Base-by-base conservation (phyloP, 2,888 invertebrate genomes). In the Slavum lentiscoides region DNA sequence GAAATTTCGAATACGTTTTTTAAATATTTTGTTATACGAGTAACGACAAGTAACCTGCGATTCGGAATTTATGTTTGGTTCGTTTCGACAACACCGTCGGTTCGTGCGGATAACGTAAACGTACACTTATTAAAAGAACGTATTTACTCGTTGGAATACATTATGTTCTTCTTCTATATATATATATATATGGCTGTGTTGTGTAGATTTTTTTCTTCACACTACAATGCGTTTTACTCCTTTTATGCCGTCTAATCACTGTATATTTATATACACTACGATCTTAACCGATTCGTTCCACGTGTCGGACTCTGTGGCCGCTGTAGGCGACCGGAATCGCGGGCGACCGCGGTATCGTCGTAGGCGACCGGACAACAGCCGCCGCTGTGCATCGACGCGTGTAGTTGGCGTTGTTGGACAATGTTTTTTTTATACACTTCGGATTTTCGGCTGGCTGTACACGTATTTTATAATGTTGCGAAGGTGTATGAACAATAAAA, bases 301-400 rank as follows among this genome's bases (percentile, higher is more conserved):
- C 64, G 67, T 67, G 67, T 76, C 58, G 43, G 43, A 43, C 30
- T 19, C 67, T 43, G 58, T 17, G 55, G 37, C 19, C 23, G 21
- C 53, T n/a, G 21, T n/a, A 39, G 80, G 72, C 72, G 62, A 70
- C 72, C 80, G 80, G 80, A 80, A 80, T 72, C 72, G 80, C 80
- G 80, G 80, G 43, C 80, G 80, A 72, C 58, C 64, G 72, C 30
- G 66, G 58, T 4, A 4, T 30, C 30, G 30, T 58, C 64, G 80
- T 70, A 23, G 72, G 58, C 72, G 80, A 43, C 43, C 77, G 70
- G 77, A 80, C 80, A 66, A 64, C 72, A 58, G 43, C 58, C 58
- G 64, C 64, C 9, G 49, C 13, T 9, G 19, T 58, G 70, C 66
- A 66, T 9, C 72, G 80, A 70, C 72, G 72, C 80, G 72, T 72